These are phyloP conservation scores for Catharus minimus DNA, from an alignment of 2,113 vertebrate species.

Conservation along the genomic window DNA sequence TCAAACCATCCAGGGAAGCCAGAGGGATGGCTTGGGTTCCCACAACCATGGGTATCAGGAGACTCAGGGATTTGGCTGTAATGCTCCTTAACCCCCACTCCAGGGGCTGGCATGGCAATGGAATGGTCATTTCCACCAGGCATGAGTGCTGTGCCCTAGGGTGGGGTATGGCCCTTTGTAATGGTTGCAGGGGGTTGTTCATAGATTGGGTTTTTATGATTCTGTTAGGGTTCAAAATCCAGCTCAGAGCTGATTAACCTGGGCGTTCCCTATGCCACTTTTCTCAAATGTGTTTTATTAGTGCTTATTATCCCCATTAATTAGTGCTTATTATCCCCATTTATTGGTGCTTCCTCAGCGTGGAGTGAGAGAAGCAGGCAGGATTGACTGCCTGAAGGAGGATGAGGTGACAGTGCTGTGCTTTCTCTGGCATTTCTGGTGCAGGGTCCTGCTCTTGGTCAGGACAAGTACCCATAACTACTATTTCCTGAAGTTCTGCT, in stretches of 20 bases:
- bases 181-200: not conserved
- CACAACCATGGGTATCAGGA: rapidly evolving
- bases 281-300: rapidly evolving
- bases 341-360: not conserved
- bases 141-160: rapidly evolving
- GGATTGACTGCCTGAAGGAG: not conserved
- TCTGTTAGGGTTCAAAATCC: not conserved
- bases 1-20: too few species aligned
- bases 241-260: not conserved
- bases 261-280: rapidly evolving
- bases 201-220: not conserved
- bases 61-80: rapidly evolving
- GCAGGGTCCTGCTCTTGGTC: not conserved
- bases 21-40: too few species aligned
- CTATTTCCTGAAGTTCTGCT: not conserved
- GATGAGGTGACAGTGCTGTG: not conserved
- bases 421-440: not conserved
- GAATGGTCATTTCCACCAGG: not conserved
- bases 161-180: rapidly evolving
- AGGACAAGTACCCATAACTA: not conserved
- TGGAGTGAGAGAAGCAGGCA: not conserved
- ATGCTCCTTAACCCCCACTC: not conserved
- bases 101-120: not conserved
- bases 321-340: not conserved
- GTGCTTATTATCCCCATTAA: not conserved